Base-by-base conservation (phyloP, 2,113 vertebrate species). In the Thalassarche chlororhynchos region DNA sequence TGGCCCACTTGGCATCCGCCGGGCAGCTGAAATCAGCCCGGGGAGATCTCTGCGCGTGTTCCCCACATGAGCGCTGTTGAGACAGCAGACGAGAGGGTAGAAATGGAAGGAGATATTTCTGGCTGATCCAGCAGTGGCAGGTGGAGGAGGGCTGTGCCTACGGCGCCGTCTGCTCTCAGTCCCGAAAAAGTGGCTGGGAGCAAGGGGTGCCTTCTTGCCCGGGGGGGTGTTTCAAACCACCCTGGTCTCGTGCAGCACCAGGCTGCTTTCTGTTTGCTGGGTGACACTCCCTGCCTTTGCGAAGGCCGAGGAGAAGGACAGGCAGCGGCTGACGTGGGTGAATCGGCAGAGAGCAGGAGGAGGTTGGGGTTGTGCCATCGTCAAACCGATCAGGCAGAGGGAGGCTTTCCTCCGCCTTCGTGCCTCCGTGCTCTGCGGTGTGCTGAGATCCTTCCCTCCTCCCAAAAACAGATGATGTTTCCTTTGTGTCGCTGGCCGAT, bases 381-480 rank as follows among this genome's bases (percentile, higher is more conserved):
- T 9, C 51, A 8, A 24, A 66, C 25, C 34, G 5, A 5, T 15
- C 7, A 2, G 40, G 62, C 16, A 2, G 42, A 47, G 23, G 80
- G 66, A 23, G 14, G 36, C 36, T 52, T 4, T 16, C 24, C 24
- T 34, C 54, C 7, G 6, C 17, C 9, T 12, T 11, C 4, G 20
- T 38, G 46, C 75, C n/a, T 38, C 16, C 12, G 21, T 3, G n/a
- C 46, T 18, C 28, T 3, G n/a, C 13, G 19, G 18, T 3, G 54
- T 0, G 72, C 55, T 3, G 46, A 19, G 28, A 51, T 12, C 36
- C 23, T 12, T 34, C 24, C 1, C 36, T 26, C 60, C 42, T 29
- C 34, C 36, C 36, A 1, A 38, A 51, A 36, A 1, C 24, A 2
- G n/a, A 25, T 3, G 23, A 5, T 11, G 14, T 23, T 47, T 8